Base-by-base conservation (phyloP, 2,797 vertebrate species). In the Scomberomorus guttatus region DNA sequence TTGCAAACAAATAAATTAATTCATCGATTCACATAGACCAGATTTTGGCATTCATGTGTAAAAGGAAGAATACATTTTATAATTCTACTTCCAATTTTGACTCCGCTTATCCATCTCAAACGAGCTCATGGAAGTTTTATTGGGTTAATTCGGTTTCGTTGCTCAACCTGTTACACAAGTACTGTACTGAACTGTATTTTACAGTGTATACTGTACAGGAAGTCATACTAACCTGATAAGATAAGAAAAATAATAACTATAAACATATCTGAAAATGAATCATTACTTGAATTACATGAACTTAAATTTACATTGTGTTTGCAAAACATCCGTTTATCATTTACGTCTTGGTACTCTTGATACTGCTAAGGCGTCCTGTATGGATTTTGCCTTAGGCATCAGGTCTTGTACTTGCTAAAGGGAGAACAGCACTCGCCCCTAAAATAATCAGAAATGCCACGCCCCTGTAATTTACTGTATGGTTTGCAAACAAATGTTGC, bases 1-100 rank as follows among this genome's bases (percentile, higher is more conserved):
- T 39, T 11, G 37, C 37, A 39, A 39, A 39, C 37, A 12, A 39
- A 39, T 12, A 39, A 39, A 9, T 34, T 34, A 8, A 9, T 34
- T 34, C 34, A 34, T 34, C 34, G 2, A 10, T 34, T 34, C 9
- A 34, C 8, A 34, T 34, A 34, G 34, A 34, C 34, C 34, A 34
- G 34, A 34, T 34, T 34, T 34, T 12, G 4, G 37, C 37, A 13
- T 39, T 3, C 1, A 39, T 39, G 37, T 39, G 10, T 39, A 39
- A 34, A 34, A 39, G 37, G 11, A 39, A 39, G 14, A 46, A 48
- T 62, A 39, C 1, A 14, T 42, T 63, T 66, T 5, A 20, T 55
- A 14, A 52, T 73, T 63, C 59, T 37, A 57, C 14, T 51, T 68
- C 25, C 17, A 27, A 11, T 60, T 34, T 14, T 74, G 24, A 56